Evolutionary conservation across 2,888 invertebrate species (phyloP).

Genomic region (Dyspetes luteomarginatus): DNA sequence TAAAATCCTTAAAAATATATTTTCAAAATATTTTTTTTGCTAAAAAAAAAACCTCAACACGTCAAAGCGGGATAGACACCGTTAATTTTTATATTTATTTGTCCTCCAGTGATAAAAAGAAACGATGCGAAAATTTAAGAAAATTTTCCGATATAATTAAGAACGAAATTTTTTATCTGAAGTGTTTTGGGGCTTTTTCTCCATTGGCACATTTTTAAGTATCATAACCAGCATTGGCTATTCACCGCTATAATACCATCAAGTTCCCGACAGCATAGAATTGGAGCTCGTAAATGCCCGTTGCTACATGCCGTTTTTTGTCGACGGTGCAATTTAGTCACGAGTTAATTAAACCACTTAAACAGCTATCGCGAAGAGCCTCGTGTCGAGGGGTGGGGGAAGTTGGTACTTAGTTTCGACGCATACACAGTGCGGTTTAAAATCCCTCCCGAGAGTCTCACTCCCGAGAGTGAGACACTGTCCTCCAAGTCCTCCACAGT

Average conservation of each 20-base stretch:
- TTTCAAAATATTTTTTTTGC: neutral
- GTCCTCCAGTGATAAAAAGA: neutral
- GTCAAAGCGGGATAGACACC: too few species aligned
- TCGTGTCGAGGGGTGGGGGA: slow-evolving; percentile 9
- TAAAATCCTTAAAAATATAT: too few species aligned
- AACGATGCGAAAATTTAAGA: neutral
- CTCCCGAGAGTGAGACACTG: slow-evolving; percentile 23
- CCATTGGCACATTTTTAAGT: neutral
- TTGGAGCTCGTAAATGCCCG: slow-evolving; percentile 61
- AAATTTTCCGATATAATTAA: neutral
- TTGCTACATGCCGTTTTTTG: slow-evolving; percentile 26
- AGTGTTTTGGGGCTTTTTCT: neutral
- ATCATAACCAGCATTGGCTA: slow-evolving; percentile 10
- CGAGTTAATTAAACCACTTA: slow-evolving; percentile 72
- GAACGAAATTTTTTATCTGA: neutral
- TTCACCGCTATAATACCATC: neutral
- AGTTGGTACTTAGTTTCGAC: slow-evolving; percentile 59
- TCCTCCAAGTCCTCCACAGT: slow-evolving; percentile 59
- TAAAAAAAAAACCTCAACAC: too few species aligned
- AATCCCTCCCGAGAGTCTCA: slow-evolving; percentile 5
- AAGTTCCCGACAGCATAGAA: slow-evolving; percentile 57
- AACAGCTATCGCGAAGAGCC: slow-evolving; percentile 64
- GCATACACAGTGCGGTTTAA: slow-evolving; percentile 42
- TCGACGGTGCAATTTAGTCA: slow-evolving; percentile 55
- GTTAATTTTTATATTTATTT: too few species aligned